These are phyloP conservation scores for Leucophenga montana DNA, from an alignment of 2,888 invertebrate species.

Conservation along the genomic window DNA sequence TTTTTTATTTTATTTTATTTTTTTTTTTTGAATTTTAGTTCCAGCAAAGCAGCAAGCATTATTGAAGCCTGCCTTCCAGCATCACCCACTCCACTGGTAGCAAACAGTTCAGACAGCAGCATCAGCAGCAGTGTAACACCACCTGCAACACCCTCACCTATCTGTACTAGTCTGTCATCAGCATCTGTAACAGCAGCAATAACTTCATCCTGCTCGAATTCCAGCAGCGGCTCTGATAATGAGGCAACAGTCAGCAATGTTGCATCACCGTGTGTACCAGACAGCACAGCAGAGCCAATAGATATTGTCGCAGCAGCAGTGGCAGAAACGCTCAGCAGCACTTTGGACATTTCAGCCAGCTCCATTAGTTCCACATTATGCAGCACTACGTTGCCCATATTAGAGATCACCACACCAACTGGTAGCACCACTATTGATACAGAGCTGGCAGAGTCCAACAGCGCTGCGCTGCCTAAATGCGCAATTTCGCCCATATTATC, in stretches of 20 bases:
- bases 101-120: too few species aligned
- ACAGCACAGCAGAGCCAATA: slow-evolving; percentile 38
- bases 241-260: slow-evolving; percentile 75
- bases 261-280: slow-evolving; percentile 69
- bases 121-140: slow-evolving; percentile 36
- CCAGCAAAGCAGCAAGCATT: slow-evolving; percentile 39
- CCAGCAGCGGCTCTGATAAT: slow-evolving; percentile 69
- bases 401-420: slow-evolving; percentile 28
- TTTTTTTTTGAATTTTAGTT: slow-evolving; percentile 46
- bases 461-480: slow-evolving; percentile 63
- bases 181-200: slow-evolving; percentile 55
- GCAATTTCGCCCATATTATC: slow-evolving; percentile 84
- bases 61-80: slow-evolving; percentile 18
- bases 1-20: neutral
- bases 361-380: slow-evolving; percentile 22
- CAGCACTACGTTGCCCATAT: slow-evolving; percentile 16
- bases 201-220: slow-evolving; percentile 42
- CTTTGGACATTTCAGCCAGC: slow-evolving; percentile 31
- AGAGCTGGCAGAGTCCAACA: slow-evolving; percentile 57
- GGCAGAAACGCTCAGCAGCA: neutral
- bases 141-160: slow-evolving; percentile 67
- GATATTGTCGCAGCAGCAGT: slow-evolving; percentile 15
- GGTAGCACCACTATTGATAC: slow-evolving; percentile 70
- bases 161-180: slow-evolving; percentile 21
- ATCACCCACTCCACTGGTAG: neutral